Evolutionary conservation across 2,888 invertebrate species (phyloP).

Genomic region (Idaea aversata): DNA sequence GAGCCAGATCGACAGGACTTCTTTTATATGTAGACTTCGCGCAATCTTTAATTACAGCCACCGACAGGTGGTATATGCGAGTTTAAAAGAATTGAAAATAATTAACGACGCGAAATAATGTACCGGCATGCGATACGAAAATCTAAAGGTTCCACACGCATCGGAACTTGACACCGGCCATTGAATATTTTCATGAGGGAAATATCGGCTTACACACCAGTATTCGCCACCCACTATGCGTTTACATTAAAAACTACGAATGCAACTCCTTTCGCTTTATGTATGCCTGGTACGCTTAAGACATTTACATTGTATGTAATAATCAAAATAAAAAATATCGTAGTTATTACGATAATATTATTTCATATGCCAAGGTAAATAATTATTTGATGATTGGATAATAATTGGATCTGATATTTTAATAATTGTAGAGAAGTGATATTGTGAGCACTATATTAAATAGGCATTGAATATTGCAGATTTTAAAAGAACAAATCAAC

Average conservation of each 20-base stretch:
- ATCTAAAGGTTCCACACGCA: conserved; percentile 72
- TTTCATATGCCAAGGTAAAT: conserved; percentile 2
- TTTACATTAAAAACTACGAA: conserved; percentile 37
- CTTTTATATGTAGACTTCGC: conserved; percentile 47
- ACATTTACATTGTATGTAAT: conserved; percentile 8
- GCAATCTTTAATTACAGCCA: conserved; percentile 69
- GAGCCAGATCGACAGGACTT: conserved; percentile 43
- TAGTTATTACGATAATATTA: neutral
- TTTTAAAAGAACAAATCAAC: neutral
- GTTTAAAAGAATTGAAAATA: conserved; percentile 66
- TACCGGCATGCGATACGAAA: conserved; percentile 76
- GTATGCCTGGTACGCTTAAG: conserved; percentile 41
- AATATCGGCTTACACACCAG: conserved; percentile 72
- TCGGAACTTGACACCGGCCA: conserved; percentile 72
- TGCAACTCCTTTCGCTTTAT: conserved; percentile 39
- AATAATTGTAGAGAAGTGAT: neutral
- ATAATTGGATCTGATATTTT: neutral
- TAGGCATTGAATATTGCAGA: neutral
- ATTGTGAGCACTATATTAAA: neutral
- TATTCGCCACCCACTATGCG: conserved; percentile 70
- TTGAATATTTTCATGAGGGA: conserved; percentile 76
- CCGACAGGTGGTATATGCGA: conserved; percentile 73
- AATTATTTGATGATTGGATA: neutral
- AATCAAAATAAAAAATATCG: neutral
- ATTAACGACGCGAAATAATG: conserved; percentile 79